A percentile compares a stretch with the other conserved stretches of the same genome.
These are phyloP conservation scores for Andrena marginata DNA, from an alignment of 2,888 invertebrate species.

Conservation along the genomic window DNA sequence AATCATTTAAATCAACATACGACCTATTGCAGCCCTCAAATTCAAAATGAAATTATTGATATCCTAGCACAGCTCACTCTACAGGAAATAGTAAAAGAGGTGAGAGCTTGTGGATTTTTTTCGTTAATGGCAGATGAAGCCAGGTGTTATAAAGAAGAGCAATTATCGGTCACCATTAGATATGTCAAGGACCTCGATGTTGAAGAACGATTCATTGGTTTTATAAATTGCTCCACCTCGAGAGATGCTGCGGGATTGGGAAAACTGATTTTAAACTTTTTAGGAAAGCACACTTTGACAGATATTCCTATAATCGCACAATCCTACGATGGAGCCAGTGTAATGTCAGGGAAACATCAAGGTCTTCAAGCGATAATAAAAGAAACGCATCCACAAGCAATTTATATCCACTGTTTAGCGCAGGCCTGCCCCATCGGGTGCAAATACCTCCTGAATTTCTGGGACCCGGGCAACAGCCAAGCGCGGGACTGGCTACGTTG, in stretches of 20 bases:
- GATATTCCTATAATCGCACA: too few species aligned
- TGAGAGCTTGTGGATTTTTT: background rate
- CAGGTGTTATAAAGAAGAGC: constrained; percentile 7
- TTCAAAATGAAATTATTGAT: constrained; percentile 3
- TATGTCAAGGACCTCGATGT: background rate
- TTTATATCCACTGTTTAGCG: background rate
- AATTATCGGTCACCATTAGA: background rate
- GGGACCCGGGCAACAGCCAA: too few species aligned
- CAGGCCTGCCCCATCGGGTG: too few species aligned
- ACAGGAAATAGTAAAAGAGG: constrained; percentile 3
- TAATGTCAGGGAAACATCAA: too few species aligned
- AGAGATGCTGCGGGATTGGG: background rate
- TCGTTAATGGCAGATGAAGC: constrained; percentile 1
- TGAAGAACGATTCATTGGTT: background rate
- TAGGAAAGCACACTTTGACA: too few species aligned
- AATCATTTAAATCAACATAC: background rate
- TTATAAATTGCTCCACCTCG: background rate
- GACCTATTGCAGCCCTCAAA: background rate
- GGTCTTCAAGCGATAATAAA: background rate
- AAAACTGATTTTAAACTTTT: background rate
- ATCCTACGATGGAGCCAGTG: too few species aligned
- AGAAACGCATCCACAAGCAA: background rate
- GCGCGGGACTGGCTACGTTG: too few species aligned
- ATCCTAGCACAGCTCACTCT: background rate
- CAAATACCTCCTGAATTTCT: too few species aligned